Evolutionary conservation across 2,113 vertebrate species (phyloP), one percentile per base, ranked within the genome.

Genomic region (Cyanoliseus patagonus): DNA sequence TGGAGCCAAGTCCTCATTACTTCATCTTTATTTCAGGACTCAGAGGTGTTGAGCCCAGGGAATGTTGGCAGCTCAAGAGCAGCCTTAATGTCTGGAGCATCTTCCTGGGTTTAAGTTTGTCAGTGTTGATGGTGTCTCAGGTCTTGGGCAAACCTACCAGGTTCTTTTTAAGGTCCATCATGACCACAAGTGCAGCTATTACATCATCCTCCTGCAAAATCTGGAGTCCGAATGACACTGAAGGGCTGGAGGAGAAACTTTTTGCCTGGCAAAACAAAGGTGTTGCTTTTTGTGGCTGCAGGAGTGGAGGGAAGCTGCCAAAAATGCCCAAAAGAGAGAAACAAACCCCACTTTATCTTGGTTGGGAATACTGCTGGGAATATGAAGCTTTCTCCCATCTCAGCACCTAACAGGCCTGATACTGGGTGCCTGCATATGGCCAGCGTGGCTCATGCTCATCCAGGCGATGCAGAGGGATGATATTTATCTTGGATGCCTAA

Each of bases 161-260:
- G 5, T 69, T 78, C 6, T 64, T 79, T 41, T 42, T 35, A 52
- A 57, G 69, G 33, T 73, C 52, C 2, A 0, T 85, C 0, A 0
- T 3, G 16, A 41, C 20, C 2, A 0, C 35, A 37, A 49, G 13
- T 7, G 37, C 6, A 25, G 10, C 24, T 7, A 1, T 62, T 47
- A 16, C 1, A 3, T 37, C 16, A 16, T 81, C 20, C 49, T 95
- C 25, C 69, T 2, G 0, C 31, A 20, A 20, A 52, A 47, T 18
- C n/a, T 33, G 57, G 42, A 44, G 5, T 51, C 41, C 12, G 11
- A 49, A 0, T 37, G 44, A 44, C 13, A 1, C 24, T 2, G 31
- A 18, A 51, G 51, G n/a, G 15, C 16, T 51, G 55, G 27, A 79
- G 86, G 42, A 73, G 47, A 16, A 83, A 51, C 1, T 84, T 16